These are phyloP conservation scores for Anguilla obscura DNA, from an alignment of 2,797 vertebrate species.

Conservation along the genomic window DNA sequence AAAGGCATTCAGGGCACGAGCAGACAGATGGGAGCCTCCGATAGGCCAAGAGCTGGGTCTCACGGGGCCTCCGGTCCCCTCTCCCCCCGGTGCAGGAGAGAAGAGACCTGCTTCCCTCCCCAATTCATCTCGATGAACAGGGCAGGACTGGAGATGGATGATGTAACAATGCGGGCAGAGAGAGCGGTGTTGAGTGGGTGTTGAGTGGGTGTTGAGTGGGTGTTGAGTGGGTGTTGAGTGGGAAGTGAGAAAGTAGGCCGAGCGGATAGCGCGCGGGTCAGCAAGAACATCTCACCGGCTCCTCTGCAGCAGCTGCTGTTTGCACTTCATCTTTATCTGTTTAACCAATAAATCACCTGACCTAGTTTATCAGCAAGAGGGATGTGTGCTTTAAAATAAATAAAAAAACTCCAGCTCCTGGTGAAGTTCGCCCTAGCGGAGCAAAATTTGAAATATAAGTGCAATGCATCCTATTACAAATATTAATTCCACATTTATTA, in stretches of 20 bases:
- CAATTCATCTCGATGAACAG: neutral
- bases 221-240: neutral
- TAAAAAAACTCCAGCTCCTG: neutral
- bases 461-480: neutral
- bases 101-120: conserved; percentile 9
- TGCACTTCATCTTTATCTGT: neutral
- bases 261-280: neutral
- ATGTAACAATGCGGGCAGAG: neutral
- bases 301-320: neutral
- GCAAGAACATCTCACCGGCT: conserved; percentile 3
- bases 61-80: neutral
- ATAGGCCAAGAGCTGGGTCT: neutral
- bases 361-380: conserved; percentile 30
- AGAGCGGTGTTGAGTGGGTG: conserved; percentile 1
- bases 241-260: conserved; percentile 23
- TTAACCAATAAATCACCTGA: conserved; percentile 26
- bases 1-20: neutral
- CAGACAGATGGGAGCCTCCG: neutral
- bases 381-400: conserved; percentile 18
- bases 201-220: neutral
- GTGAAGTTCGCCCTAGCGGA: neutral
- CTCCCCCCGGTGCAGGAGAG: neutral
- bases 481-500: neutral
- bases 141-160: neutral
- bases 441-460: neutral